Evolutionary conservation across 2,888 invertebrate genomes (phyloP), one percentile per base, ranked within the genome.

Genomic region (Troides oblongomaculatus): DNA sequence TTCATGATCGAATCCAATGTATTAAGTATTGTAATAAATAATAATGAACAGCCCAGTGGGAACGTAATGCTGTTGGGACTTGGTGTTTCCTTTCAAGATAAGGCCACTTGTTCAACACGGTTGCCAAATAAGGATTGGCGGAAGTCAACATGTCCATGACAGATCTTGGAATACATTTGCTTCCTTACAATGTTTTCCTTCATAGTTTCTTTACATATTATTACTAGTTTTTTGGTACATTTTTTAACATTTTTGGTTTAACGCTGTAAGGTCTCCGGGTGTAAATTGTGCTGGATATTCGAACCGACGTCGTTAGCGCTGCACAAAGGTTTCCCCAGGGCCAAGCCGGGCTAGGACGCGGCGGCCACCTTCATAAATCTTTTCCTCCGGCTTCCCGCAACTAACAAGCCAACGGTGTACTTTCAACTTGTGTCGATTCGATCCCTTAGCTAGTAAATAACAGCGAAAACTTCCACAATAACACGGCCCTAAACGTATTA

Each of bases 241-340:
- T 46, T 59, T 64, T 60, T 60, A 43, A 61, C 25, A 65, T 65
- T 73, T 72, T 76, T 82, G 78, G 82, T 82, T 76, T 74, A 78
- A 77, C 76, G 74, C 78, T 74, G 76, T 76, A 78, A 78, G 83
- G 81, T 81, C 77, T 79, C 79, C 78, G 83, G 46, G 88, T 87
- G 89, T 90, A 91, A 92, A 90, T 91, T 89, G 87, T 86, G 84
- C 86, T 88, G 78, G 90, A 89, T 90, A 90, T 89, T 86, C 87
- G 88, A 89, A 86, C 85, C 87, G 88, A 85, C 85, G 80, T 90
- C 90, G 90, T 92, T 91, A 90, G 89, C 88, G 91, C 83, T 83
- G 84, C 84, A 71, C 67, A 71, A 82, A 82, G 82, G 85, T 81
- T 81, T 81, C 88, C 91, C 91, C 87, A 80, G 90, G 89, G 90